These are phyloP conservation scores for Muschampia plurimacula DNA, from an alignment of 2,888 invertebrate species.

Conservation along the genomic window DNA sequence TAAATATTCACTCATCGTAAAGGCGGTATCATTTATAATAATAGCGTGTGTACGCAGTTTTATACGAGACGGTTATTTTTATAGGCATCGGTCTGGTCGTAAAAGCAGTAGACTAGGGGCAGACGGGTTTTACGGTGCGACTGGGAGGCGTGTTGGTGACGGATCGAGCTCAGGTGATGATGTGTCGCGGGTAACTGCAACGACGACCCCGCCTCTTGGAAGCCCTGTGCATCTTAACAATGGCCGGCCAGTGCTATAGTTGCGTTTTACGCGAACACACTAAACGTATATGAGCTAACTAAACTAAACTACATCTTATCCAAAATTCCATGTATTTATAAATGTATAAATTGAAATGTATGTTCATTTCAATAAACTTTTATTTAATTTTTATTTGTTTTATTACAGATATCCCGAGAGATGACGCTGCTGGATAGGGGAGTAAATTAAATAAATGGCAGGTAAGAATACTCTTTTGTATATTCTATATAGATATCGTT, in stretches of 20 bases:
- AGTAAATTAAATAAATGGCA: not conserved
- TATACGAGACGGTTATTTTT: constrained; percentile 78
- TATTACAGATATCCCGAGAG: constrained; percentile 2
- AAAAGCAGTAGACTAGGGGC: constrained; percentile 80
- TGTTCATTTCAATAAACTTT: not conserved
- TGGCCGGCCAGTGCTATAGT: not conserved
- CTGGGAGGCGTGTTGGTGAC: constrained; percentile 53
- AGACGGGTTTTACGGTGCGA: constrained; percentile 77
- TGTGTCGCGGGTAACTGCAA: constrained; percentile 57
- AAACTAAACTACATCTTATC: not conserved
- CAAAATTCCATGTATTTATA: not conserved
- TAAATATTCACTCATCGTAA: constrained; percentile 66
- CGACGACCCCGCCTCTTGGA: constrained; percentile 51
- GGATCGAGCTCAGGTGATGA: constrained; percentile 68
- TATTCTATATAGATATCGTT: not conserved
- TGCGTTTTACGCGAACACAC: constrained; percentile 8
- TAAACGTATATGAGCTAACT: not conserved
- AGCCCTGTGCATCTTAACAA: constrained; percentile 36
- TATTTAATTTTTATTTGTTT: not conserved
- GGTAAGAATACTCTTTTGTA: not conserved
- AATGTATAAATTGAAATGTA: not conserved
- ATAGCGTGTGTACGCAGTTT: constrained; percentile 59
- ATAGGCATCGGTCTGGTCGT: constrained; percentile 76
- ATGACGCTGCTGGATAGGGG: not conserved
- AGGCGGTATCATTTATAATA: constrained; percentile 65